Conservation (phyloP, 2,113 vertebrate species). For the Kryptolebias marmoratus region DNA sequence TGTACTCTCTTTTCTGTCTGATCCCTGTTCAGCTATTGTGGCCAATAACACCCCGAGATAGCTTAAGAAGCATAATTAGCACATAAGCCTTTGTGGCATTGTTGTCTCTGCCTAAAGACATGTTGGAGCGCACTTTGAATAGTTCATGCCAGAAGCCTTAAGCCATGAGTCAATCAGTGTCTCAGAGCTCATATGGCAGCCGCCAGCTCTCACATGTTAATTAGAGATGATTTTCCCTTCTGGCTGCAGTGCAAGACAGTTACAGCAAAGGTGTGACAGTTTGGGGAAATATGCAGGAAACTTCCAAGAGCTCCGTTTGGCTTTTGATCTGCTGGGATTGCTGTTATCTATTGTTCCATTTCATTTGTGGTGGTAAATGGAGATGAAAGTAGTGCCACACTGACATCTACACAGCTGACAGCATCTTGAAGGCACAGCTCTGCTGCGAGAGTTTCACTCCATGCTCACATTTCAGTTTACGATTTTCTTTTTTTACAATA, state of each 20-base stretch:
- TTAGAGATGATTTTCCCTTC: slow-evolving; percentile 66
- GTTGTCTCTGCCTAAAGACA: slow-evolving; percentile 48
- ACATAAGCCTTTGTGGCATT: slow-evolving; percentile 49
- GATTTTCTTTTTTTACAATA: neutral
- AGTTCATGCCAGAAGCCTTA: slow-evolving; percentile 51
- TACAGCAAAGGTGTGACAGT: slow-evolving; percentile 57
- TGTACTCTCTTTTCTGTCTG: slow-evolving; percentile 7
- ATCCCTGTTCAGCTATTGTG: slow-evolving; percentile 14
- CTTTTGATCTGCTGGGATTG: slow-evolving; percentile 67
- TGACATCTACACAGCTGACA: slow-evolving; percentile 43
- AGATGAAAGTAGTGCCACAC: slow-evolving; percentile 60
- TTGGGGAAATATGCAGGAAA: slow-evolving; percentile 45
- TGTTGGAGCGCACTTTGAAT: slow-evolving; percentile 52
- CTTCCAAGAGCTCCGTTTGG: slow-evolving; percentile 31
- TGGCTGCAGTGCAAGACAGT: slow-evolving; percentile 49
- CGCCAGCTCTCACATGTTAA: slow-evolving; percentile 67
- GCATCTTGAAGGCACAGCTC: slow-evolving; percentile 40
- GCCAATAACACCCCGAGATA: slow-evolving; percentile 24
- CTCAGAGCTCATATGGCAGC: slow-evolving; percentile 58
- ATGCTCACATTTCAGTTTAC: slow-evolving; percentile 13
- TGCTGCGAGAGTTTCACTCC: slow-evolving; percentile 13
- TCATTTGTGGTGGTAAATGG: slow-evolving; percentile 56
- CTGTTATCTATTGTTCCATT: slow-evolving; percentile 67
- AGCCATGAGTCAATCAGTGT: slow-evolving; percentile 68
- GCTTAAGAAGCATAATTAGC: slow-evolving; percentile 49